Base-by-base conservation (phyloP, 2,888 invertebrate species). In the Erebia palarica region DNA sequence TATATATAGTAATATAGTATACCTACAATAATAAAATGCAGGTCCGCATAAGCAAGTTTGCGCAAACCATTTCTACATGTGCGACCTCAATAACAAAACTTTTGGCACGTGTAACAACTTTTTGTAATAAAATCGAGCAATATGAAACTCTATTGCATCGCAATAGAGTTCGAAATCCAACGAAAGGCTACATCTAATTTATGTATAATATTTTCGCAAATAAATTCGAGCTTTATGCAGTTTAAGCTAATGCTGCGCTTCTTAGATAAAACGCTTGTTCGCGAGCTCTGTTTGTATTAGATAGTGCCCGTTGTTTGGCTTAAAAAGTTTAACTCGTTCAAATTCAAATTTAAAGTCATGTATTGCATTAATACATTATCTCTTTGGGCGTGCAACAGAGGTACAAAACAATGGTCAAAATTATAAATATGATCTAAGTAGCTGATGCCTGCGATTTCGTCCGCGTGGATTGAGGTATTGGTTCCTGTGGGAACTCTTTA, bases 141-240 rank as follows among this genome's bases (percentile, higher is more conserved):
- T n/a, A 42, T 58, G 53, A 13, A 3, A 53, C 60, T 49, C 36
- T 51, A 53, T 3, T 0, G 4, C 13, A 1, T 14, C 21, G 4
- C 0, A 3, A 49, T 51, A 27, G 9, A 44, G 49, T 18, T 61
- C 1, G 51, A 68, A 61, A 68, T 42, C 18, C 8, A 9, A 13
- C 49, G 42, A 9, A 53, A 18, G 13, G 42, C 61, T 42, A 8
- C 47, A 60, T 68, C 27, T 51, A 60, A 53, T 68, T 60, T 68
- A 53, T 68, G 61, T 44, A 61, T 59, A 18, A 61, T 53, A 42
- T 60, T 60, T 49, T 18, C 42, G 51, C 68, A 61, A 60, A 68
- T 68, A 68, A 68, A 51, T 68, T 68, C 53, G 51, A 51, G 60
- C 14, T 61, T 42, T 49, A 67, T 27, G 58, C 58, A 58, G 58